Base-by-base conservation (phyloP, 1,140 invertebrate species). In the Uloborus diversus region DNA sequence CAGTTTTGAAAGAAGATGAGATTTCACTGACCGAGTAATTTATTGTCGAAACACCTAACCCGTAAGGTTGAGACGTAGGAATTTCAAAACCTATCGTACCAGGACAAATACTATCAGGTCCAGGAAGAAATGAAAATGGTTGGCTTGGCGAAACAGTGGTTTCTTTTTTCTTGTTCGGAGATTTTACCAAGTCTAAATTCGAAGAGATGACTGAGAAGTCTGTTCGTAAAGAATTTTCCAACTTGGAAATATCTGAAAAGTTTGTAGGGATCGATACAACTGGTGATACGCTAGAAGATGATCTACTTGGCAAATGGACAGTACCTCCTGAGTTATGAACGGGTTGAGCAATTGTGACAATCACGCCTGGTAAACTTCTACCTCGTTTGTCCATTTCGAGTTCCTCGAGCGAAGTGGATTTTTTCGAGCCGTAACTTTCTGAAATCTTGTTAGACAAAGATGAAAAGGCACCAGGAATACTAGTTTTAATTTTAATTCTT, bases 241-340 rank as follows among this genome's bases (percentile, higher is more conserved):
- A 62, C 28, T 64, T 75, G 27, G 57, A 30, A 64, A 32, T 53
- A 53, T n/a, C 28, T 5, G 28, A 30, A n/a, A 57, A 30, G 42
- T 33, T 56, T 30, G 11, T 17, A n/a, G 62, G 47, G 30, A 30
- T 20, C 23, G 23, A 3, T n/a, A 30, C 28, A 56, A 42, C 33
- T 42, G 73, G 47, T 17, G 62, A 65, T n/a, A 78, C 17, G 20
- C 14, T 49, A 23, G 65, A 17, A 37, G 53, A 49, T 23, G 14
- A 64, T 35, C 65, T 42, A 14, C 73, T 82, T 9, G 85, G 83
- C n/a, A 85, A 79, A 61, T 91, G 90, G 81, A 91, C 91, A 4
- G 91, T 93, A 9, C 92, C 92, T 33, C 92, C 92, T 1, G 92
- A 93, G 84, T 93, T 92, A 49, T 93, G 86, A 35, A 90, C 90